Base-by-base conservation (phyloP, 2,888 invertebrate genomes). In the Allolobophora icterica region DNA sequence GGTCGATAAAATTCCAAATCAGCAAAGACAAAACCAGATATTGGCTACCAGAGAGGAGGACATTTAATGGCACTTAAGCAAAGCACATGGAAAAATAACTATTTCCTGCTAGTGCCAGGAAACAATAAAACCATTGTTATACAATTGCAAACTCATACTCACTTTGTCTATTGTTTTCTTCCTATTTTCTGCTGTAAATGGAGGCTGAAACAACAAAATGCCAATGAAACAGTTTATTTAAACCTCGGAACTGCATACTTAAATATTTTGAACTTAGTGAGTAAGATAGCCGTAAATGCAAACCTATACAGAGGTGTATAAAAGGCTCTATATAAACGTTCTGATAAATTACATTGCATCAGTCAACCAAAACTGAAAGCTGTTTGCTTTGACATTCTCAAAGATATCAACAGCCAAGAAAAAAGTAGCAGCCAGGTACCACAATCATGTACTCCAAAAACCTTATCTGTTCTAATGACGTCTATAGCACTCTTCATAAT, bases 161-260 rank as follows among this genome's bases (percentile, higher is more conserved):
- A 95, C 95, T 93, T 98, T 98, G 95, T 99, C 99, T 96, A 99
- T 99, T 52, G 99, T 99, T 96, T 98, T 98, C 96, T 99, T 99
- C 94, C 99, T 97, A 96, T 98, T 99, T 94, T 98, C 98, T 91
- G 98, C 99, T 84, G 98, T 98, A 95, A 99, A 99, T 71, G 99
- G 99, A 91, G 99, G 99, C 98, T 99, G 94, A 40, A 94, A 94
- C 21, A 87, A 87, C 24, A 34, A 34, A 87, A 34, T 6, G 30
- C n/a, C 6, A 0, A 71, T 71, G 8, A 30, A 71, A 71, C 30
- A 30, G 6, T 71, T 71, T 2, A 4, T 71, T 71, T 2, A 71
- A 30, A 71, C 15, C 71, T 71, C 24, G 1, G 71, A n/a, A 71
- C 71, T 71, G n/a, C 17, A n/a, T 71, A n/a, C n/a, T n/a, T 71